These are phyloP conservation scores for Andrena fulva DNA, from an alignment of 2,888 invertebrate species.

Conservation along the genomic window DNA sequence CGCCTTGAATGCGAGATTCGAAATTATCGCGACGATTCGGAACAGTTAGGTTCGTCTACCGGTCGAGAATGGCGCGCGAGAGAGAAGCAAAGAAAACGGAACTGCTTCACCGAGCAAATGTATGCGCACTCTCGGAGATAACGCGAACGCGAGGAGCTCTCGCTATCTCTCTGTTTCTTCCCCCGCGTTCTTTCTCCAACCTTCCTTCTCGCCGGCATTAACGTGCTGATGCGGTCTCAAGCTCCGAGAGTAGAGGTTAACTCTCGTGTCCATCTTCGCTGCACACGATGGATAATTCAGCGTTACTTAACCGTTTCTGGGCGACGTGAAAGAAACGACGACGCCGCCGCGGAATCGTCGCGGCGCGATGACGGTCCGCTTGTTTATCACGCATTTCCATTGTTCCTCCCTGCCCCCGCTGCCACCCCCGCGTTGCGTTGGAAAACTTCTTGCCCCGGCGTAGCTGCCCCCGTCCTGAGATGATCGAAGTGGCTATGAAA, in stretches of 20 bases:
- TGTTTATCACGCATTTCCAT: constrained; percentile 51
- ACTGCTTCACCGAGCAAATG: constrained; percentile 78
- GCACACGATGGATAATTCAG: constrained; percentile 78
- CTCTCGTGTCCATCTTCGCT: constrained; percentile 78
- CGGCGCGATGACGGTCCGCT: constrained; percentile 46
- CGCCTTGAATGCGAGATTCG: constrained; percentile 76
- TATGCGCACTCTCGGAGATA: constrained; percentile 78
- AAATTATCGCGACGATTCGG: constrained; percentile 79
- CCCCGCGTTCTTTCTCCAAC: constrained; percentile 55
- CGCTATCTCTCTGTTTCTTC: constrained; percentile 51
- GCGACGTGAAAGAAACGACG: constrained; percentile 63
- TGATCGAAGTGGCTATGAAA: constrained; percentile 6
- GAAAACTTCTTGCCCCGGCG: not conserved
- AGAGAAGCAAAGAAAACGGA: constrained; percentile 79
- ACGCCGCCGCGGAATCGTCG: constrained; percentile 55
- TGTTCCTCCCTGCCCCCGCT: not conserved
- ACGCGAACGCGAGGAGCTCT: constrained; percentile 72
- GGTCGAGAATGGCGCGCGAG: constrained; percentile 66
- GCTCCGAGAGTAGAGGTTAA: constrained; percentile 74
- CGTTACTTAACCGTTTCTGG: constrained; percentile 75
- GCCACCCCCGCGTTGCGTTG: not conserved
- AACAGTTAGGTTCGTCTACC: constrained; percentile 80
- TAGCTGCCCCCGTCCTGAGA: too few species aligned
- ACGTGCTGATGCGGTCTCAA: constrained; percentile 71
- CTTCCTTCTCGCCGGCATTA: constrained; percentile 70